Evolutionary conservation across 2,113 vertebrate genomes (phyloP).

Genomic region (Carollia perspicillata): DNA sequence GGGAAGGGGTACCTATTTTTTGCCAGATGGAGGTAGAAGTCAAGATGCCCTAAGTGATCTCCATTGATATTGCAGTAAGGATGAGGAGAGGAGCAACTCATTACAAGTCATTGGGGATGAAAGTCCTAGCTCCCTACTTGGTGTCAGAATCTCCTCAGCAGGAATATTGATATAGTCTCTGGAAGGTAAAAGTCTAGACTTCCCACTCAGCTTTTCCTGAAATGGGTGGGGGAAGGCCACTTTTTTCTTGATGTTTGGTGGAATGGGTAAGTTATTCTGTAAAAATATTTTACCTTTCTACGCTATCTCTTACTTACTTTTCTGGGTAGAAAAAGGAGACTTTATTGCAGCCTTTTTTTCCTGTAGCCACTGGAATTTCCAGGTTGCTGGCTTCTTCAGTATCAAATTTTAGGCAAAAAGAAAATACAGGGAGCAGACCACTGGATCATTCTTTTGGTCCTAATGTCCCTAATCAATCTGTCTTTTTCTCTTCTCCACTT

Average conservation of each 20-base stretch:
- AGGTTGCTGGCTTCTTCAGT: background rate
- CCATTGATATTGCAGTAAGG: background rate
- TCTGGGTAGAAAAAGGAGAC: background rate
- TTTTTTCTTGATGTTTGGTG: background rate
- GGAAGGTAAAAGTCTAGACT: background rate
- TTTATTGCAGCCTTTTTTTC: background rate
- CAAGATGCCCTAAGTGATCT: background rate
- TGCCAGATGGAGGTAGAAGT: background rate
- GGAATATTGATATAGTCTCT: background rate
- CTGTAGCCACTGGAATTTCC: background rate
- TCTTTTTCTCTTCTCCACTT: background rate
- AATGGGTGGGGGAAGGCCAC: accelerated
- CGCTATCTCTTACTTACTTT: background rate
- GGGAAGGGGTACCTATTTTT: background rate
- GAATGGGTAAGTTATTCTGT: background rate
- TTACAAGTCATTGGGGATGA: background rate
- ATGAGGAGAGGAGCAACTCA: background rate
- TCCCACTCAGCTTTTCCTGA: background rate
- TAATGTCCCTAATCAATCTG: background rate
- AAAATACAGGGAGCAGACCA: background rate
- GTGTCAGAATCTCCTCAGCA: background rate
- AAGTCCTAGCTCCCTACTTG: background rate
- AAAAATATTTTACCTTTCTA: background rate
- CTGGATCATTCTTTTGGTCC: background rate
- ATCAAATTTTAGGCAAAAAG: background rate